Percentiles rank a stretch among this genome's conserved stretches.
phyloP scores from a whole-genome alignment of 2,113 vertebrate genomes.

The Psilopsiagon aurifrons region DNA sequence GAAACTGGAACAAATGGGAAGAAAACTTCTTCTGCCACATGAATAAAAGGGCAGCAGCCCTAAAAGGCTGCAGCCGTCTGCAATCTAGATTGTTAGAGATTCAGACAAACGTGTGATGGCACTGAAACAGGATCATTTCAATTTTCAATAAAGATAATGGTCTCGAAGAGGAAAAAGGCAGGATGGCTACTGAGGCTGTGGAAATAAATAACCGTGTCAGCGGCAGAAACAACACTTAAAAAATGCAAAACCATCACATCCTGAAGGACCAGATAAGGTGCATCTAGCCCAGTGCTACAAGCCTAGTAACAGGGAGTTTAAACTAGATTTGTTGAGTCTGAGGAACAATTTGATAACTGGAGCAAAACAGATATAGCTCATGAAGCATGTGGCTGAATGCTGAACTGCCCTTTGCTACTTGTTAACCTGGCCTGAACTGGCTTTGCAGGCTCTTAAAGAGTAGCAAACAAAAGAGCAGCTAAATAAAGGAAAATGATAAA shows the following conservation, averaged over 20 bases:
- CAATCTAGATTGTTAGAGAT: neutral
- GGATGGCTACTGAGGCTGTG: neutral
- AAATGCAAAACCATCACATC: neutral
- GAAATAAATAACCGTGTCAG: neutral
- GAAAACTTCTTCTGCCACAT: neutral
- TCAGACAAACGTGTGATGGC: neutral
- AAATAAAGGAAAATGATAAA: neutral
- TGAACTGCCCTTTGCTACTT: neutral
- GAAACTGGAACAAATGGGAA: slow-evolving; percentile 7
- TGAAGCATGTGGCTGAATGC: neutral
- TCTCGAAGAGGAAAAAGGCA: neutral
- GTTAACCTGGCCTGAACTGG: neutral
- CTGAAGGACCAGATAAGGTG: neutral
- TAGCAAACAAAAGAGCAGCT: neutral
- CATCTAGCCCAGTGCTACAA: neutral
- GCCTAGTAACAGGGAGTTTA: neutral
- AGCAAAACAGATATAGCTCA: neutral
- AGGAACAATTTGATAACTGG: neutral
- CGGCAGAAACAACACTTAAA: neutral
- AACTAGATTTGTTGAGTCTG: neutral
- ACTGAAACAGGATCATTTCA: neutral
- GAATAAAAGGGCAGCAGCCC: neutral
- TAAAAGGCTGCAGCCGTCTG: neutral
- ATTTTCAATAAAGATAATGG: neutral
- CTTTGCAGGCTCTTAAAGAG: neutral